Evolutionary conservation across 1,140 invertebrate species (phyloP).

Genomic region (Drosophila sechellia): DNA sequence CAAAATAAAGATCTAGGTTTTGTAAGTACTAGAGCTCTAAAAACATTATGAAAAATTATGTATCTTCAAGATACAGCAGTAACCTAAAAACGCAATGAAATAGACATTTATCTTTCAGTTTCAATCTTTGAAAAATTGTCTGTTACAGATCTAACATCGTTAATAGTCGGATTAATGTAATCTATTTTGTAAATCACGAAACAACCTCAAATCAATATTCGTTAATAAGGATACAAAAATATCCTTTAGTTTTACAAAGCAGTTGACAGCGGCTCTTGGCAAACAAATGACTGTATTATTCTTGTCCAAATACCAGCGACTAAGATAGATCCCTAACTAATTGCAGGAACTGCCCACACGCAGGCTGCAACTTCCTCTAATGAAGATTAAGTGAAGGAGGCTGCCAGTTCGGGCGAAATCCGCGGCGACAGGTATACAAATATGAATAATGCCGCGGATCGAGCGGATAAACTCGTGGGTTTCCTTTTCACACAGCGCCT

Average conservation of each 20-base stretch:
- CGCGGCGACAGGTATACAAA: conserved; percentile 66
- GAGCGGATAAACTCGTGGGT: conserved; percentile 24
- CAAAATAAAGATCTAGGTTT: too few species aligned
- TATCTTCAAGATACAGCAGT: too few species aligned
- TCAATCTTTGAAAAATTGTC: too few species aligned
- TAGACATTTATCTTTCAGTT: too few species aligned
- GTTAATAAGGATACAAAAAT: neutral
- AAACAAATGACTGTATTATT: conserved; percentile 27
- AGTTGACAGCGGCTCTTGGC: conserved; percentile 5
- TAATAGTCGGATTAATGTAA: too few species aligned
- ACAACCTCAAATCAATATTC: neutral
- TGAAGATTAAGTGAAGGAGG: conserved; percentile 63
- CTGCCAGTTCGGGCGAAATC: conserved; percentile 55
- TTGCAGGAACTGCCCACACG: conserved; percentile 49
- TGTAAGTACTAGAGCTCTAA: too few species aligned
- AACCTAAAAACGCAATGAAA: too few species aligned
- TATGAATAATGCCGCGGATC: conserved; percentile 45
- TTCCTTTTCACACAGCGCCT: conserved; percentile 35
- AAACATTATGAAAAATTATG: too few species aligned
- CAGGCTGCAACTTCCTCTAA: conserved; percentile 47
- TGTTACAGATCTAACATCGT: too few species aligned
- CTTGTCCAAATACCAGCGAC: conserved; percentile 45
- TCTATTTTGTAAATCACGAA: neutral
- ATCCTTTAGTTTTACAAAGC: neutral
- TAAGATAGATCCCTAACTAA: conserved; percentile 67